Evolutionary conservation across 2,113 vertebrate genomes (phyloP).

Genomic region (Ceratotherium simum): DNA sequence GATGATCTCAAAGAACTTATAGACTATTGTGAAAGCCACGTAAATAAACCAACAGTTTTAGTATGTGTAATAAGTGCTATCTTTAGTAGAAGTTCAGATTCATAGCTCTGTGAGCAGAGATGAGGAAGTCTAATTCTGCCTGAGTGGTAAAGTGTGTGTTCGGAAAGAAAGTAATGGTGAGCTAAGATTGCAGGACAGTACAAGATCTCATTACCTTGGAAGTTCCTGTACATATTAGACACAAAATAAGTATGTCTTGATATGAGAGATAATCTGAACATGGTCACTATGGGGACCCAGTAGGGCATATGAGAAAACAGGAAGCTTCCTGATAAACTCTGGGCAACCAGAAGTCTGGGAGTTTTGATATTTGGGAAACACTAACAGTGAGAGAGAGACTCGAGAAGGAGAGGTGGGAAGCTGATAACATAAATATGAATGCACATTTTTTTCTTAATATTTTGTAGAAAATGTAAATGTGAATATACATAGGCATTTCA

Average conservation of each 20-base stretch:
- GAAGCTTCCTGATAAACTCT: background rate
- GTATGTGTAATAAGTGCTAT: background rate
- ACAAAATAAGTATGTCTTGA: background rate
- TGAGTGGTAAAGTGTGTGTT: background rate
- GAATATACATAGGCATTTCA: background rate
- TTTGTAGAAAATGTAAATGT: background rate
- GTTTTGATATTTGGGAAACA: slow-evolving; percentile 29
- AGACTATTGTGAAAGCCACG: background rate
- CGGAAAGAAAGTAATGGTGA: background rate
- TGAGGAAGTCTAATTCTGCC: background rate
- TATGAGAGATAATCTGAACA: background rate
- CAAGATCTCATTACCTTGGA: background rate
- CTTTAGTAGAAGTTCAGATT: background rate
- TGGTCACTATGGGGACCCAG: background rate
- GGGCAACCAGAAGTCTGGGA: background rate
- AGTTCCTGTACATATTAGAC: background rate
- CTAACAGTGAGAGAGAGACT: background rate
- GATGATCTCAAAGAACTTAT: background rate
- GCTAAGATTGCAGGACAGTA: background rate
- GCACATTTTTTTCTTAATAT: background rate
- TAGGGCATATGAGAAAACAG: background rate
- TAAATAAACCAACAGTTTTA: background rate
- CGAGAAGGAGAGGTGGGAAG: background rate
- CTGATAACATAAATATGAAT: background rate
- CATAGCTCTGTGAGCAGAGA: background rate